A percentile compares a stretch with the other conserved stretches of the same genome.
Evolutionary conservation across 64 coral and sea anemone species (phyloP).

Genomic region (Anthopleura sola): DNA sequence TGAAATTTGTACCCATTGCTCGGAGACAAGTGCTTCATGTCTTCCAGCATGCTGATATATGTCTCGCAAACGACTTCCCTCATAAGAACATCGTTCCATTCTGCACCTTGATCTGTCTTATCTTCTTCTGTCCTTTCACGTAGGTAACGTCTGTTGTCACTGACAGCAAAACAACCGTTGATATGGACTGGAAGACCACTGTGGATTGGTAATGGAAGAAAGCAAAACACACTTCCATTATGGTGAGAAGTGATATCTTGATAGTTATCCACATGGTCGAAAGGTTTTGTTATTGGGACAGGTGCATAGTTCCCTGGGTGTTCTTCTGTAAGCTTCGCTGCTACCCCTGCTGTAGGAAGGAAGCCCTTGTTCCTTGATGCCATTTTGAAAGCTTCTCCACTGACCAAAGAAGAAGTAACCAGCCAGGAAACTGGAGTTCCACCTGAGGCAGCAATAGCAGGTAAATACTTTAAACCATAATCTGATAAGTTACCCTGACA

Average conservation of each 20-base stretch:
- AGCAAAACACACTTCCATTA: constrained; percentile 58
- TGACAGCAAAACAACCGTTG: constrained; percentile 76
- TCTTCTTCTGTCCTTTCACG: constrained; percentile 65
- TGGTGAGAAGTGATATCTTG: not conserved
- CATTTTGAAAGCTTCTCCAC: constrained; percentile 25
- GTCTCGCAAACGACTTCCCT: constrained; percentile 53
- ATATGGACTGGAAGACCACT: constrained; percentile 81
- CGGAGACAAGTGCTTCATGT: not conserved
- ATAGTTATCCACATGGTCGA: not conserved
- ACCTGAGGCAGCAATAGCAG: not conserved
- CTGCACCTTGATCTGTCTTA: constrained; percentile 50
- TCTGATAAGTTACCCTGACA: constrained; percentile 32
- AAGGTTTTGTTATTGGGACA: constrained; percentile 14
- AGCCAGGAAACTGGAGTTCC: constrained; percentile 25
- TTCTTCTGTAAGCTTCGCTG: constrained; percentile 26
- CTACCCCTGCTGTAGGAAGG: constrained; percentile 64
- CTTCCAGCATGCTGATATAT: constrained; percentile 61
- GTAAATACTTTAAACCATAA: constrained; percentile 30
- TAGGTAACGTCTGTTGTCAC: constrained; percentile 57
- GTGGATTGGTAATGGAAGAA: constrained; percentile 58
- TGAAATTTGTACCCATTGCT: constrained; percentile 41
- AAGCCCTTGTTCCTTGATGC: constrained; percentile 28
- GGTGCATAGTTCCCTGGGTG: constrained; percentile 5
- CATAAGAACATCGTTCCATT: constrained; percentile 74
- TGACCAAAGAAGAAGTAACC: constrained; percentile 53